These are phyloP conservation scores for Urocynchramus pylzowi DNA, from an alignment of 2,113 vertebrate species.

Conservation along the genomic window DNA sequence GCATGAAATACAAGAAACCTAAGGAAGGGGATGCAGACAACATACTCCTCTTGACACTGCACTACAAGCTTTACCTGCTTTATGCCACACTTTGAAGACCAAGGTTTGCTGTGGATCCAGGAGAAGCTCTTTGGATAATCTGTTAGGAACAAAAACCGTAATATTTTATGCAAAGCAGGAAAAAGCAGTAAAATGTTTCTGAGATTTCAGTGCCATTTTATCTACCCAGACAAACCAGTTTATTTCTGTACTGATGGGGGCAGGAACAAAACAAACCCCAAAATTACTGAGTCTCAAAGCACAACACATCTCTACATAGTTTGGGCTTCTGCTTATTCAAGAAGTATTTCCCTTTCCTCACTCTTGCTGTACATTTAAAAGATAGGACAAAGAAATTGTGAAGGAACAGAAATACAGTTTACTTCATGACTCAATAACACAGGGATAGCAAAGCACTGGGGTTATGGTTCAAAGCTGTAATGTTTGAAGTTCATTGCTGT, in stretches of 20 bases:
- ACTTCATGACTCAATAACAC: not conserved
- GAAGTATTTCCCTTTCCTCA: not conserved
- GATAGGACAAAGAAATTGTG: accelerated
- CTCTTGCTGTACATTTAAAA: not conserved
- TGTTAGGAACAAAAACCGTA: conserved; percentile 49
- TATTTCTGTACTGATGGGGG: not conserved
- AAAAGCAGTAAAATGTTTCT: not conserved
- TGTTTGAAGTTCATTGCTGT: not conserved
- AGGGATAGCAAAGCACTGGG: not conserved
- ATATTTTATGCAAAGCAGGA: not conserved
- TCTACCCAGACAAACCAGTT: not conserved
- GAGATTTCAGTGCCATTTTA: not conserved
- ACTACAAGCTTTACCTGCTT: conserved; percentile 78
- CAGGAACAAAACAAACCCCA: not conserved
- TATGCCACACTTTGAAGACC: conserved; percentile 98
- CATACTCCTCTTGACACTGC: not conserved
- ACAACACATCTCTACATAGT: accelerated
- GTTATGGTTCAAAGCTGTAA: not conserved
- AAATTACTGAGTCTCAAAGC: not conserved
- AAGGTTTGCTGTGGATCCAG: conserved; percentile 88
- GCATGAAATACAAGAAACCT: not conserved
- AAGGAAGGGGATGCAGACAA: not conserved
- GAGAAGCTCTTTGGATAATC: conserved; percentile 88
- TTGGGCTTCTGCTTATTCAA: not conserved
- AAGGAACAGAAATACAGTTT: not conserved